A percentile compares a stretch with the other conserved stretches of the same genome.
phyloP scores from a whole-genome alignment of 2,888 invertebrate species.

The Nephrotoma flavescens region DNA sequence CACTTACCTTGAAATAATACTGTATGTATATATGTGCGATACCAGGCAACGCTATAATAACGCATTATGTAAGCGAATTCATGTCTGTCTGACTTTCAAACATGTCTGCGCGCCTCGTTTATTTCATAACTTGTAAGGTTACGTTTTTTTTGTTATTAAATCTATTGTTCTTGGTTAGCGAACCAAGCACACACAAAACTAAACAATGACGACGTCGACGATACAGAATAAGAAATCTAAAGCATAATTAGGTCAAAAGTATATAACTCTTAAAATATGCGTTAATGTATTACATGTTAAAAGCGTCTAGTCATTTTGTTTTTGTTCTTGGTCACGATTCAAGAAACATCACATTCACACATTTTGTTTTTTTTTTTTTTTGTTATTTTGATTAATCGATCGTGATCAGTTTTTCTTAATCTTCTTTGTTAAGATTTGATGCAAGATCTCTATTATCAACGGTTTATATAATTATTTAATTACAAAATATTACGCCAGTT shows the following conservation, averaged over 20 bases:
- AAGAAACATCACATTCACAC: slow-evolving; percentile 3
- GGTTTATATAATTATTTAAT: not conserved
- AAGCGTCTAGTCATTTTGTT: not conserved
- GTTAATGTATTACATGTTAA: slow-evolving; percentile 1
- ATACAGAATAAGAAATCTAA: not conserved
- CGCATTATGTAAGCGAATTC: not conserved
- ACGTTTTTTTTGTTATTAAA: not conserved
- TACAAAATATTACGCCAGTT: not conserved
- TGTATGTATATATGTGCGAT: not conserved
- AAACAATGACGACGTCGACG: not conserved
- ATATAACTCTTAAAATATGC: not conserved
- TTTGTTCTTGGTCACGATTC: slow-evolving; percentile 1
- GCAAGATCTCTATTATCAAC: not conserved
- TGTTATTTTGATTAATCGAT: not conserved
- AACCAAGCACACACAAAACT: not conserved
- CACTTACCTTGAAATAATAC: not conserved
- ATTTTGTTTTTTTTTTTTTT: not conserved
- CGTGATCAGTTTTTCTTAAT: not conserved
- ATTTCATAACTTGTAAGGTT: not conserved
- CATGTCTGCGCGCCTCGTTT: not conserved
- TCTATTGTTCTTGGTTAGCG: not conserved
- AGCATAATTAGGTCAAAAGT: not conserved
- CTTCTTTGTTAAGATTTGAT: not conserved
- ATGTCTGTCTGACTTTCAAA: not conserved
- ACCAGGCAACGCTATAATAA: not conserved